Base-by-base conservation (phyloP, 2,797 vertebrate genomes). In the Hippoglossus hippoglossus region DNA sequence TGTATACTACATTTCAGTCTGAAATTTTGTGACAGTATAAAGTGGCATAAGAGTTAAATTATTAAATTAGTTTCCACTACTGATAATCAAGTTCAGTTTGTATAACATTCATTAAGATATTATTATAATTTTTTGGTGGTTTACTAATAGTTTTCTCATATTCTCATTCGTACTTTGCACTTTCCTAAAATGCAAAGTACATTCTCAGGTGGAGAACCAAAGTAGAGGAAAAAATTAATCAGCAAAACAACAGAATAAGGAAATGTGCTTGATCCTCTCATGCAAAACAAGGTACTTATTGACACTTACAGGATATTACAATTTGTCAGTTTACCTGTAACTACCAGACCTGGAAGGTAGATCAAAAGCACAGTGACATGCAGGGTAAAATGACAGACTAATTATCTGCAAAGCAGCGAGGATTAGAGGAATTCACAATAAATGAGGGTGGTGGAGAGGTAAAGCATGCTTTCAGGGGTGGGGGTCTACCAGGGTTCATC, bases 361-460 rank as follows among this genome's bases (percentile, higher is more conserved):
- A 91, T 91, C 73, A 86, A 86, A 88, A 84, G 73, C 41, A 46
- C 18, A 0, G 58, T 66, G 75, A 84, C 28, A 34, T 70, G 70
- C 81, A 63, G 72, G 54, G 63, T 62, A 68, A 89, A 84, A 83
- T 89, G 86, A 86, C 83, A 78, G 75, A 69, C 74, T 90, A 92
- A 92, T 92, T 90, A 90, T 85, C 84, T 89, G 73, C 75, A 82
- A 86, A 84, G 79, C 86, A 71, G 80, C 65, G 18, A 73, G 91
- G 88, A 93, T 91, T 87, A 91, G 55, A 85, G 77, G 66, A 77
- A 84, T 81, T 87, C 81, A 77, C 78, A 78, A 74, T 73, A 82
- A 77, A 84, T 63, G 64, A 54, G 64, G 86, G 73, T 73, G 26
- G 19, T 58, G 61, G 62, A 19, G 52, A 58, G 53, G 13, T 39